phyloP scores from a whole-genome alignment of 1,140 invertebrate species.

The Saccostrea echinata region DNA sequence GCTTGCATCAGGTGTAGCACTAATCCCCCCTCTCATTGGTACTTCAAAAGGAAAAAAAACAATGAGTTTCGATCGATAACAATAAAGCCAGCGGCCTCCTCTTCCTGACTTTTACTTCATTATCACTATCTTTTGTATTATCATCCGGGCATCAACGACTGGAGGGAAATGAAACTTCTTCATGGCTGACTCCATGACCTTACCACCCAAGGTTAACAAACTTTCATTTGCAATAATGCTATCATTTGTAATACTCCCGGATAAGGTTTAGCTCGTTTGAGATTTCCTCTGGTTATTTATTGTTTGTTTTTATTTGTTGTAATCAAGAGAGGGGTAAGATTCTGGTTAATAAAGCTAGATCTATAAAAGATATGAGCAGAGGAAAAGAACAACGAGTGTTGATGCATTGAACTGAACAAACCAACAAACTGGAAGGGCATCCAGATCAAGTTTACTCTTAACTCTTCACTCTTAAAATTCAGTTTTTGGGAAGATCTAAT shows the following conservation, averaged over 20 bases:
- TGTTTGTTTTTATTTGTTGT: not conserved
- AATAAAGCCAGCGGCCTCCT: not conserved
- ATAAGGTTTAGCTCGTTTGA: not conserved
- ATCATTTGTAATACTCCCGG: not conserved
- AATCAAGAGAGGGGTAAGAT: not conserved
- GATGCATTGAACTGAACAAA: too few species aligned
- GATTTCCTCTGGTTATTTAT: not conserved
- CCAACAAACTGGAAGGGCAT: too few species aligned
- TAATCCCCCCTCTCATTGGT: not conserved
- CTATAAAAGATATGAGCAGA: too few species aligned
- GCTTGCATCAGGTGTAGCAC: conserved; percentile 11
- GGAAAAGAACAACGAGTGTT: too few species aligned
- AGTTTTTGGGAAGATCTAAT: too few species aligned
- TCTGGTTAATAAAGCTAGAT: not conserved
- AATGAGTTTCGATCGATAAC: conserved; percentile 19
- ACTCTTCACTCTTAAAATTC: too few species aligned
- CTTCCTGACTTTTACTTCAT: conserved; percentile 25
- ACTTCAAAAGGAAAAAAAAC: conserved; percentile 37
- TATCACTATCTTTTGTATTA: conserved; percentile 32
- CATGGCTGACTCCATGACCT: conserved; percentile 26
- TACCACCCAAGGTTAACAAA: conserved; percentile 25
- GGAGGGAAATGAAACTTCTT: conserved; percentile 36
- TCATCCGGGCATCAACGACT: conserved; percentile 14
- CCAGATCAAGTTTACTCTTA: too few species aligned
- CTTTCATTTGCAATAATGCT: not conserved